A percentile compares a stretch with the other conserved stretches of the same genome.
Evolutionary conservation across 2,797 vertebrate genomes (phyloP).

Genomic region (Etheostoma nigrum): DNA sequence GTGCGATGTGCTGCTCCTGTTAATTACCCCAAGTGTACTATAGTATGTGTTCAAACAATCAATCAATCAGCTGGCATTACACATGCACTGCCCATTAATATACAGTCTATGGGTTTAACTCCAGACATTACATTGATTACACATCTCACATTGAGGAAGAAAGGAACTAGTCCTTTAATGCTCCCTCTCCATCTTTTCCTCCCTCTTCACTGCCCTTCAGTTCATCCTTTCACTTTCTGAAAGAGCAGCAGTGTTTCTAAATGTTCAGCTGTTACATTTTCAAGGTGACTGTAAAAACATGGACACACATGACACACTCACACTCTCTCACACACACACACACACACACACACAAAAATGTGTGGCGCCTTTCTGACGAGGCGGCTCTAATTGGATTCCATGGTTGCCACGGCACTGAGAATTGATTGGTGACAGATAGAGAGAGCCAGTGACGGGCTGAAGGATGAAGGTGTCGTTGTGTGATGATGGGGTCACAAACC

Average conservation of each 20-base stretch:
- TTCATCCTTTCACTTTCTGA: neutral
- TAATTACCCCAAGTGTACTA: neutral
- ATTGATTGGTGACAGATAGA: conserved; percentile 64
- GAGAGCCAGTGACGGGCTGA: conserved; percentile 25
- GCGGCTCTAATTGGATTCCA: conserved; percentile 65
- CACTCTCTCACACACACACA: neutral
- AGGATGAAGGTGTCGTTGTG: conserved; percentile 48
- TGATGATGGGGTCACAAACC: conserved; percentile 53
- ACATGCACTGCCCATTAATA: no score
- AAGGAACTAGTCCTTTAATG: neutral
- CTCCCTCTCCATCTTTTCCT: neutral
- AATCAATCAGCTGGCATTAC: neutral
- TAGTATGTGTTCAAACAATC: neutral
- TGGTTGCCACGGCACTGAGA: conserved; percentile 35
- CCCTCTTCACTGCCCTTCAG: neutral
- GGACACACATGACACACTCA: neutral
- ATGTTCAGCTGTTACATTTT: conserved; percentile 29
- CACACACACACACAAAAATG: neutral
- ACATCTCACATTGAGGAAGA: neutral
- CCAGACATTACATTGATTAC: neutral
- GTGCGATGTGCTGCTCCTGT: neutral
- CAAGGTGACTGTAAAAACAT: conserved; percentile 48
- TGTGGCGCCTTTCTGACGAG: conserved; percentile 25
- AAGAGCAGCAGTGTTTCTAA: neutral
- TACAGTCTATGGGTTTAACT: neutral